phyloP scores from a whole-genome alignment of 2,888 invertebrate genomes.

The Cantharis nigra region DNA sequence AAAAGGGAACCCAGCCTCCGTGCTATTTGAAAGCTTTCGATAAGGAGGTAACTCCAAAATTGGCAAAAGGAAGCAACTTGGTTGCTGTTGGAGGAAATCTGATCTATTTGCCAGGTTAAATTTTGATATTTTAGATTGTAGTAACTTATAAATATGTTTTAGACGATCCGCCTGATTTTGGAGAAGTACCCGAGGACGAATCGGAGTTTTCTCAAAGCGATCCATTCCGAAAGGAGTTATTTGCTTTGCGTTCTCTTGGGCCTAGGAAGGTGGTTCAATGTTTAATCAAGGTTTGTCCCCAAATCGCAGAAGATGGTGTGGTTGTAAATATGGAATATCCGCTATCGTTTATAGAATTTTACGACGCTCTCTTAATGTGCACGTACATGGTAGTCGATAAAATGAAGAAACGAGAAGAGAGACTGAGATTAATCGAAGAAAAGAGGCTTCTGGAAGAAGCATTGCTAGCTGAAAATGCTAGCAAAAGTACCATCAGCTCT shows the following conservation, averaged over 20 bases:
- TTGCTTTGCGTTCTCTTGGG: conserved; percentile 46
- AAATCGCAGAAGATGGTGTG: conserved; percentile 48
- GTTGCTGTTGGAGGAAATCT: conserved; percentile 41
- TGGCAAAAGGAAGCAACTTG: conserved; percentile 39
- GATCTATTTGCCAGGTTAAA: conserved; percentile 37
- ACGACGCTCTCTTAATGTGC: conserved; percentile 60
- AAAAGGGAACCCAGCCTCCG: conserved; percentile 19
- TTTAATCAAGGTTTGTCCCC: conserved; percentile 57
- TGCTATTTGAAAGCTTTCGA: conserved; percentile 15
- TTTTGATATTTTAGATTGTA: neutral
- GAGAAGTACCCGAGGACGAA: conserved; percentile 52
- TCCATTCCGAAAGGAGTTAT: conserved; percentile 39
- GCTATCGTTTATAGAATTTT: conserved; percentile 66
- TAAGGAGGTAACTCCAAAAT: conserved; percentile 6
- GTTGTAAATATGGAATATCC: conserved; percentile 59
- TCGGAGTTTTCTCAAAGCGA: conserved; percentile 32
- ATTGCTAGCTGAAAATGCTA: neutral
- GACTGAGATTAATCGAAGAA: neutral
- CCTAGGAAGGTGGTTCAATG: conserved; percentile 44
- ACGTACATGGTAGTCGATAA: conserved; percentile 32
- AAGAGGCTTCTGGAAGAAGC: neutral
- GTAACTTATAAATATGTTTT: neutral
- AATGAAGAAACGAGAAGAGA: conserved; percentile 5
- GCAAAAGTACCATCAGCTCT: neutral
- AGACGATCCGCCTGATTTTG: conserved; percentile 31